A percentile compares a stretch with the other conserved stretches of the same genome.
Evolutionary conservation across 2,113 vertebrate genomes (phyloP).

Genomic region (Empidonax alnorum): DNA sequence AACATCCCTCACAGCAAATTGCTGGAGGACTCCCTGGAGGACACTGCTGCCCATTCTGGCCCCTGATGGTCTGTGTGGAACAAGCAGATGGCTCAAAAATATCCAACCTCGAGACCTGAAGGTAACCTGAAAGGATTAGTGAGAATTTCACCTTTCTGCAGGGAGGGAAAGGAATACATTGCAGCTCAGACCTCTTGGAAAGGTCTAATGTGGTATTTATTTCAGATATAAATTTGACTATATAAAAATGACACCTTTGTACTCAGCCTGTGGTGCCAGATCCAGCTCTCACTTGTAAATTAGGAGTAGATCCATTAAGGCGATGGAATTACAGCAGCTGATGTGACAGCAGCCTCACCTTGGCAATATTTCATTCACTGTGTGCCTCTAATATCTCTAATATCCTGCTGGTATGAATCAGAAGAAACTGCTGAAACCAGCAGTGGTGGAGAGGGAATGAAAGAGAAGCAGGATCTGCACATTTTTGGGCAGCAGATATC

Average conservation of each 20-base stretch:
- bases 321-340: constrained; percentile 25
- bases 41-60: neutral
- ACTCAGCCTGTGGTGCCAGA: neutral
- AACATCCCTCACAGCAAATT: neutral
- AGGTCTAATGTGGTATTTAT: constrained; percentile 28
- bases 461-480: neutral
- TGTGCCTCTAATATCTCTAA: neutral
- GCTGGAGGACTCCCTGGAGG: neutral
- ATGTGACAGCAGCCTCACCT: constrained; percentile 34
- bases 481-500: neutral
- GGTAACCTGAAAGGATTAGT: neutral
- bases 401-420: neutral
- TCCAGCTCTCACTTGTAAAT: constrained; percentile 45
- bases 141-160: neutral
- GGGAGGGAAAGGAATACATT: neutral
- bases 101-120: neutral
- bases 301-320: constrained; percentile 22
- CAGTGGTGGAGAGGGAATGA: neutral
- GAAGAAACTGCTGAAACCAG: neutral
- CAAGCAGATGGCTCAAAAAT: neutral
- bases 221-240: constrained; percentile 43
- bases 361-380: constrained; percentile 3
- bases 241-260: constrained; percentile 33
- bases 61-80: neutral
- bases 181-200: neutral